Evolutionary conservation across 2,888 invertebrate species (phyloP).

Genomic region (Macrophya annulata): DNA sequence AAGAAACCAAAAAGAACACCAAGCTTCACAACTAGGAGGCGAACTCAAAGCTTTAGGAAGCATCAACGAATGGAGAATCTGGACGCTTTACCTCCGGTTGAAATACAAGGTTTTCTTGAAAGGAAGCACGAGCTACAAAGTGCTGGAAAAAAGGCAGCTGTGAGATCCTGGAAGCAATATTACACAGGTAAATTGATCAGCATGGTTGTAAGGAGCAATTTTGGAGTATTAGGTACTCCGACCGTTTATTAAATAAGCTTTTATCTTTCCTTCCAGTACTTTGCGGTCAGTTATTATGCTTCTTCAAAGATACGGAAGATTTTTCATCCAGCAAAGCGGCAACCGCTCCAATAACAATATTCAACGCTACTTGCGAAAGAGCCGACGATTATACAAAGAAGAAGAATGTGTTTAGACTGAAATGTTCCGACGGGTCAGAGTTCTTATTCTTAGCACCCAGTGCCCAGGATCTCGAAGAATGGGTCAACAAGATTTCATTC

Average conservation of each 20-base stretch:
- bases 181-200: slow-evolving; percentile 83
- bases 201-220: background rate
- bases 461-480: slow-evolving; percentile 90
- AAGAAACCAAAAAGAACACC: slow-evolving; percentile 95
- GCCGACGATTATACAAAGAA: slow-evolving; percentile 98
- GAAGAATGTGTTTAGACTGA: slow-evolving; percentile 94
- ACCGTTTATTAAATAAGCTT: slow-evolving; percentile 35
- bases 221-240: background rate
- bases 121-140: slow-evolving; percentile 96
- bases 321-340: slow-evolving; percentile 94
- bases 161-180: slow-evolving; percentile 97
- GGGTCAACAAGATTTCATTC: slow-evolving; percentile 96
- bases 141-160: slow-evolving; percentile 96
- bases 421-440: slow-evolving; percentile 95
- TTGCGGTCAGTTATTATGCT: slow-evolving; percentile 97
- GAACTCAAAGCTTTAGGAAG: slow-evolving; percentile 93
- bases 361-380: slow-evolving; percentile 90
- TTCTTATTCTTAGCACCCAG: slow-evolving; percentile 92
- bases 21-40: slow-evolving; percentile 95
- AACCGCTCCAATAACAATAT: slow-evolving; percentile 88
- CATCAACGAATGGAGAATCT: slow-evolving; percentile 83
- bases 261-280: slow-evolving; percentile 83
- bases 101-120: slow-evolving; percentile 94
- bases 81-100: slow-evolving; percentile 91
- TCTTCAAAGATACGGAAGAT: slow-evolving; percentile 97